Percentiles rank a stretch among this genome's conserved stretches.
Evolutionary conservation across 2,797 vertebrate genomes (phyloP).

Genomic region (Podargus strigoides): DNA sequence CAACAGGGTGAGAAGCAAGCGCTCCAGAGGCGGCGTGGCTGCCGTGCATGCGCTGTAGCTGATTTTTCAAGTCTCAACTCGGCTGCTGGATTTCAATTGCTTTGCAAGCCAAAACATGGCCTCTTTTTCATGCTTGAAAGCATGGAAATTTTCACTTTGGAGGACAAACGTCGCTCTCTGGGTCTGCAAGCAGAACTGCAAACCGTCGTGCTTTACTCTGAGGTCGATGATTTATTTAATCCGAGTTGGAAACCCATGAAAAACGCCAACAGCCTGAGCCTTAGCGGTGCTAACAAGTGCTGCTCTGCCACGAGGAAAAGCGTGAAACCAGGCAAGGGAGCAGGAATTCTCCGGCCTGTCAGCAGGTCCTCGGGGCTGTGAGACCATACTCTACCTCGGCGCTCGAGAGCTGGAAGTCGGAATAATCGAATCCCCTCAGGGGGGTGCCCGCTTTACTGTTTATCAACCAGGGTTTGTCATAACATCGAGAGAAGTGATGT

Average conservation of each 20-base stretch:
- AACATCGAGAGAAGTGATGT: constrained; percentile 91
- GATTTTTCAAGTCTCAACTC: constrained; percentile 72
- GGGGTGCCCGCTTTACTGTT: constrained; percentile 96
- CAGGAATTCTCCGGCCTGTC: background rate
- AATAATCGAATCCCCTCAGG: constrained; percentile 89
- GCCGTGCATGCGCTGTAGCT: constrained; percentile 25
- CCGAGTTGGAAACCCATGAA: constrained; percentile 65
- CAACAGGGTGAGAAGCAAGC: background rate
- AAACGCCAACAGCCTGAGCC: constrained; percentile 10
- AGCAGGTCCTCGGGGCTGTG: constrained; percentile 26
- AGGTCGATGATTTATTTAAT: fast-evolving
- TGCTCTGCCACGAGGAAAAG: constrained; percentile 35
- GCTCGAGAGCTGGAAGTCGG: constrained; percentile 86
- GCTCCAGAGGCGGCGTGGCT: background rate
- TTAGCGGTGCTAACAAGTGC: constrained; percentile 63
- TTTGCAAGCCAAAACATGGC: background rate
- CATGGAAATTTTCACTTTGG: fast-evolving
- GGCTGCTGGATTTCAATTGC: background rate
- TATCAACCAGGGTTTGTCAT: constrained; percentile 99
- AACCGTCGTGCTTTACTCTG: fast-evolving
- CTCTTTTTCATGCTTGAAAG: background rate
- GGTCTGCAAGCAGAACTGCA: fast-evolving
- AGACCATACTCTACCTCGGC: constrained; percentile 89
- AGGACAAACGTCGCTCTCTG: fast-evolving
- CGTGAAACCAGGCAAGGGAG: constrained; percentile 34